Base-by-base conservation (phyloP, 2,888 invertebrate genomes). In the Sarcophaga variegata region DNA sequence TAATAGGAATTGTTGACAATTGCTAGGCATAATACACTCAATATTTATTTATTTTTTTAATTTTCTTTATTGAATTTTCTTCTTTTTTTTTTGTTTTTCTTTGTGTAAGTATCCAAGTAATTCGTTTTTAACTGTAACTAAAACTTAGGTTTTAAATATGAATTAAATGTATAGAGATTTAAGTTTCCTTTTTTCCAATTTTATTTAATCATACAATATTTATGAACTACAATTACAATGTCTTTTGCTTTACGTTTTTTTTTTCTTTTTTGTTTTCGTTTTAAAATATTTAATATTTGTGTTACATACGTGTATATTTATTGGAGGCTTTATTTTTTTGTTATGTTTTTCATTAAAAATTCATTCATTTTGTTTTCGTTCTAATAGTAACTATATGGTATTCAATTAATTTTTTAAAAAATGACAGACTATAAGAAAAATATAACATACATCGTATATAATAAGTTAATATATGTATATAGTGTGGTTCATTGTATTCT, bases 101-200 rank as follows among this genome's bases (percentile, higher is more conserved):
- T 60, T 80, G 49, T 77, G 74, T 86, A 77, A 86, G 79, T 82
- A 80, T 90, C 5, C 71, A 71, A 71, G 87, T 86, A 88, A 90
- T 83, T 82, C 88, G 90, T 54, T 54, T 54, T 80, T 86, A 89
- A 88, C 88, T 90, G 89, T 88, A 89, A 87, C 82, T 86, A 90
- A 88, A 88, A 88, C 60, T 78, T 83, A 81, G 47, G 22, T 72
- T 63, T 79, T 80, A 79, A 79, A 83, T 85, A 74, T 85, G 27
- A 74, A 63, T 81, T 83, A 79, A 70, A 78, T 37, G 37, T 37
- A 64, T 82, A 70, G 81, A 80, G 22, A 66, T 87, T 86, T 80
- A 62, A 49, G 8, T 37, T 80, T 67, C 17, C 59, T 67, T 70
- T 20, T 54, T 75, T 77, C 66, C 66, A 80, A 25, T 78, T 79